Conservation (phyloP, 2,113 vertebrate genomes). For the Toxostoma redivivum region DNA sequence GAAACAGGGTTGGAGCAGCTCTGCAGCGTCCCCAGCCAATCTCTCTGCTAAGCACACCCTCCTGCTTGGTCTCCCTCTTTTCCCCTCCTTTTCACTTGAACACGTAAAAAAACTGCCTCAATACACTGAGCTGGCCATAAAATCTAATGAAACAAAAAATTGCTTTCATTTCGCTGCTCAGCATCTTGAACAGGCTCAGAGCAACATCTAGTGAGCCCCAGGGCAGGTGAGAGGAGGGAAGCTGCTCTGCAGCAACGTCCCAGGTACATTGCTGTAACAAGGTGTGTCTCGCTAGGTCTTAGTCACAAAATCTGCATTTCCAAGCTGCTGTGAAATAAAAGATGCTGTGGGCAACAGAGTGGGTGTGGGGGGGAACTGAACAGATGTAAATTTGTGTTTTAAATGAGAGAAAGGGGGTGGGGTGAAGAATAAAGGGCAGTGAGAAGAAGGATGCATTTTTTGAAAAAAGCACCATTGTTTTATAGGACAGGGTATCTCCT, state of each 20-base stretch:
- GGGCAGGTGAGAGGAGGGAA: background rate
- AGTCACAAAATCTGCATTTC: background rate
- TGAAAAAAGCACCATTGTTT: background rate
- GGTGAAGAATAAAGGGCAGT: background rate
- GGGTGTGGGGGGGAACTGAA: background rate
- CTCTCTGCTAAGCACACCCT: background rate
- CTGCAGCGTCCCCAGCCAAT: background rate
- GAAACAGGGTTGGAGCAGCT: background rate
- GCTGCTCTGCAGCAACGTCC: background rate
- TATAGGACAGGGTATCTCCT: background rate
- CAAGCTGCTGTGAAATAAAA: background rate
- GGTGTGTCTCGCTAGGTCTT: background rate
- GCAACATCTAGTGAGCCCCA: background rate
- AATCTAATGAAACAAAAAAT: background rate
- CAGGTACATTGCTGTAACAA: background rate
- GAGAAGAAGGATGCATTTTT: background rate
- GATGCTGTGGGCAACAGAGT: background rate
- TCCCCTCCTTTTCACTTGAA: background rate
- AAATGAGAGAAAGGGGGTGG: background rate
- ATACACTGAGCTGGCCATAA: background rate
- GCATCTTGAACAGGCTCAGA: background rate
- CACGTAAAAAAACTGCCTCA: background rate
- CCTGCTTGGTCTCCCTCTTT: background rate
- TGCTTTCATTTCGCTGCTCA: background rate
- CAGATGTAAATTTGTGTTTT: slow-evolving; percentile 8